phyloP scores from a whole-genome alignment of 1,140 invertebrate species.

The Lasioglossum baleicum region DNA sequence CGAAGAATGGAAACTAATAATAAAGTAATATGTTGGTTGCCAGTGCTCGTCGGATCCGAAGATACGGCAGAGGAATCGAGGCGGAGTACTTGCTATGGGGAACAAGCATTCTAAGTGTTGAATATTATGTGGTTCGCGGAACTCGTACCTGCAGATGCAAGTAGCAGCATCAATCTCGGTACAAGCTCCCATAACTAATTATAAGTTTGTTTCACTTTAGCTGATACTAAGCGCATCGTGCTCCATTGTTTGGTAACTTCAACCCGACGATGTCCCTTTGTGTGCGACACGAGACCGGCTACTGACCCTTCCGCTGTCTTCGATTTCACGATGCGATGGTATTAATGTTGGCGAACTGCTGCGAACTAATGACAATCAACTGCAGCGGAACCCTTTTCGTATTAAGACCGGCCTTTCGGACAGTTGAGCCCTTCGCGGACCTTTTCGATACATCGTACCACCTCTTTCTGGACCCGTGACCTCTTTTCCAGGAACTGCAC shows the following conservation, averaged over 20 bases:
- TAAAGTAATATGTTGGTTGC: neutral
- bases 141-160: conserved; percentile 32
- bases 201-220: conserved; percentile 48
- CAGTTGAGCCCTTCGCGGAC: neutral
- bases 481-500: no score
- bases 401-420: neutral
- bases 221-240: conserved; percentile 37
- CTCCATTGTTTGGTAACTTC: conserved; percentile 41
- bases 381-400: conserved; percentile 10
- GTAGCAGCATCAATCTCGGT: conserved; percentile 39
- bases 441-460: neutral
- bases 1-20: neutral
- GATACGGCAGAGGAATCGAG: neutral
- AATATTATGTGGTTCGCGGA: conserved; percentile 29
- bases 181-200: conserved; percentile 51
- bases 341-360: conserved; percentile 38
- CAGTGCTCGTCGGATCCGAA: neutral
- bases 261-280: conserved; percentile 40
- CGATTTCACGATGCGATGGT: conserved; percentile 36
- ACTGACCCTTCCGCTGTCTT: conserved; percentile 40
- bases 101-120: conserved; percentile 26
- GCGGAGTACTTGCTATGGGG: neutral
- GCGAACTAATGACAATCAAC: conserved; percentile 26
- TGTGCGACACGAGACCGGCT: conserved; percentile 29
- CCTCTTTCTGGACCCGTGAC: no score